Percentiles rank a stretch among this genome's conserved stretches.
Evolutionary conservation across 2,113 vertebrate genomes (phyloP).

Genomic region (Crotalus horridus): DNA sequence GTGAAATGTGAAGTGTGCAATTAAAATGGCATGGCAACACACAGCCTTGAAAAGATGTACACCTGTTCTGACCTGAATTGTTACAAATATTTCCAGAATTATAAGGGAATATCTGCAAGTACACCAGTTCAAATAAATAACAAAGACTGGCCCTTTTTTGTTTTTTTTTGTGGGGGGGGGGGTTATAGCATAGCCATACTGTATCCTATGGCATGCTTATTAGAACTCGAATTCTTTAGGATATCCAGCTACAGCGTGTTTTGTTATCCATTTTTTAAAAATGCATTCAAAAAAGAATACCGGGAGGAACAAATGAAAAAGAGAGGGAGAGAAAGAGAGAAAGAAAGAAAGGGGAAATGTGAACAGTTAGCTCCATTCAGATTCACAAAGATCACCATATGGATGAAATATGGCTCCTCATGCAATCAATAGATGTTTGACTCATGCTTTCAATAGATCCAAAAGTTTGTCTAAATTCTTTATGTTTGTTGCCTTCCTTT

Average conservation of each 20-base stretch:
- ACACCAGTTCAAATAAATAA: neutral
- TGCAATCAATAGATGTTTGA: constrained; percentile 1
- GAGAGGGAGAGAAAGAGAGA: constrained; percentile 16
- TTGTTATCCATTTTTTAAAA: constrained; percentile 25
- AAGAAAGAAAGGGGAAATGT: constrained; percentile 5
- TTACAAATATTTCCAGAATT: constrained; percentile 15
- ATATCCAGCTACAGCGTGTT: neutral
- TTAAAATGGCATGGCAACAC: constrained; percentile 5
- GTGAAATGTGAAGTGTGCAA: constrained; percentile 3
- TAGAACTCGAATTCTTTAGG: neutral
- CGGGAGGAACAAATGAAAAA: neutral
- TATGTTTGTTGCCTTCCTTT: neutral
- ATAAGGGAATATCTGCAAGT: neutral
- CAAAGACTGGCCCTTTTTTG: neutral
- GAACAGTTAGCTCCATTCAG: constrained; percentile 11
- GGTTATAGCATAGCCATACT: neutral
- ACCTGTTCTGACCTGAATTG: neutral
- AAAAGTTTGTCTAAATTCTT: neutral
- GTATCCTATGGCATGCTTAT: neutral
- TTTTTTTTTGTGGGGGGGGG: neutral
- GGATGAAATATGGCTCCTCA: constrained; percentile 4
- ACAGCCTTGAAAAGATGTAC: constrained; percentile 18
- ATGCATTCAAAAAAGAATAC: constrained; percentile 11
- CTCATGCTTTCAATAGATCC: neutral
- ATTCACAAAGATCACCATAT: neutral